Conservation (phyloP, 2,888 invertebrate species). For the Apotomis turbidana region DNA sequence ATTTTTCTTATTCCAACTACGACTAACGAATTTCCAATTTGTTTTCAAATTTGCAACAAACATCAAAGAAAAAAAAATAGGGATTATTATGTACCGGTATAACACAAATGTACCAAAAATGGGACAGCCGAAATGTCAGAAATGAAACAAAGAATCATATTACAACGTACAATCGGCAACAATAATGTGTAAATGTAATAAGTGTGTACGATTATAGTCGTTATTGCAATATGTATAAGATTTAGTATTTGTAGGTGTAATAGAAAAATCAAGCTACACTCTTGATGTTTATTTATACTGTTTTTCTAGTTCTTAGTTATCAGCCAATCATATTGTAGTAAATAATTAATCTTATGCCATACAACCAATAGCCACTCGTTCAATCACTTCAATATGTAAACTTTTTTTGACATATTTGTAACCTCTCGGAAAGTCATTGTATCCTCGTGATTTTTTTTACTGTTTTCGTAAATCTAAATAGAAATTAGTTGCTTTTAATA, state of each 20-base stretch:
- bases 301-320: neutral
- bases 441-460: conserved; percentile 26
- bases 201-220: neutral
- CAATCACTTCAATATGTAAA: neutral
- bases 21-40: too few relatives aligned
- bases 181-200: too few relatives aligned
- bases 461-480: conserved; percentile 17
- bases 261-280: neutral
- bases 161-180: too few relatives aligned
- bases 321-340: conserved; percentile 3
- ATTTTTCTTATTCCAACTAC: too few relatives aligned
- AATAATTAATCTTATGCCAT: neutral
- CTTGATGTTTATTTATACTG: neutral
- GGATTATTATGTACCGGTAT: too few relatives aligned
- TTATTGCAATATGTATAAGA: neutral
- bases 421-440: conserved; percentile 21
- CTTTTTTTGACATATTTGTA: conserved; percentile 29
- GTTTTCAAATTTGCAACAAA: too few relatives aligned
- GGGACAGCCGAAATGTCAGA: too few relatives aligned
- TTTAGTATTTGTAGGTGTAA: neutral
- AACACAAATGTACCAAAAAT: too few relatives aligned
- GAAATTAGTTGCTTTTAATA: neutral
- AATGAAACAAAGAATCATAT: too few relatives aligned
- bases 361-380: neutral
- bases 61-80: too few relatives aligned